Evolutionary conservation across 2,888 invertebrate species (phyloP).

Genomic region (Leuctra nigra): DNA sequence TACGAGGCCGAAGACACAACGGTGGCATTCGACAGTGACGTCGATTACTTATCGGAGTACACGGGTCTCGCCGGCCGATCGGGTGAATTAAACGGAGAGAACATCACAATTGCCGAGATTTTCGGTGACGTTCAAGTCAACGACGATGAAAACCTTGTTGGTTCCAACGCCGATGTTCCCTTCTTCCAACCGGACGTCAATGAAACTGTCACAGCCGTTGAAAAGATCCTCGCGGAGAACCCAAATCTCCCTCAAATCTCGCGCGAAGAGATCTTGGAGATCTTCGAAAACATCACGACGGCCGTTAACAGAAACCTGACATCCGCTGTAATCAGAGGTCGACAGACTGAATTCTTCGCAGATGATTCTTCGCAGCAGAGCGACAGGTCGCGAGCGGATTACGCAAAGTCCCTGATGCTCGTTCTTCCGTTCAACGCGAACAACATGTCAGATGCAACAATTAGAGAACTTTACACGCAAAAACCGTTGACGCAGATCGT

Average conservation of each 20-base stretch:
- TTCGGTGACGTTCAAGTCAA: neutral
- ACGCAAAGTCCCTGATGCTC: constrained; percentile 52
- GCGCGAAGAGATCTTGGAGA: constrained; percentile 57
- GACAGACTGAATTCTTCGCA: neutral
- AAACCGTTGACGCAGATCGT: constrained; percentile 47
- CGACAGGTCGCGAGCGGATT: constrained; percentile 38
- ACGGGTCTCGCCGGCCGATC: neutral
- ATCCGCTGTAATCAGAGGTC: neutral
- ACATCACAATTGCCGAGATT: neutral
- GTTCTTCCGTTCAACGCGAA: constrained; percentile 58
- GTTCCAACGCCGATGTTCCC: neutral
- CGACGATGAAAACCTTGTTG: neutral
- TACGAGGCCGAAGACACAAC: neutral
- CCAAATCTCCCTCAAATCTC: constrained; percentile 55
- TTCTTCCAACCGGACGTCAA: constrained; percentile 45
- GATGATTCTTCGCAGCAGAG: neutral
- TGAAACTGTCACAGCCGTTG: constrained; percentile 53
- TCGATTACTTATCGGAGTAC: constrained; percentile 4
- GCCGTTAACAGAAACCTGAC: neutral
- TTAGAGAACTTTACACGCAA: constrained; percentile 59
- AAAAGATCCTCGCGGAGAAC: constrained; percentile 53
- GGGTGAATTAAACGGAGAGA: neutral
- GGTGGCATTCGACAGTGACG: neutral
- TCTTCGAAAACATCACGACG: constrained; percentile 56
- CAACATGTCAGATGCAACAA: constrained; percentile 44